Percentiles rank a stretch among this genome's conserved stretches.
These are phyloP conservation scores for Spodoptera frugiperda DNA, from an alignment of 1,140 invertebrate species.

Conservation along the genomic window DNA sequence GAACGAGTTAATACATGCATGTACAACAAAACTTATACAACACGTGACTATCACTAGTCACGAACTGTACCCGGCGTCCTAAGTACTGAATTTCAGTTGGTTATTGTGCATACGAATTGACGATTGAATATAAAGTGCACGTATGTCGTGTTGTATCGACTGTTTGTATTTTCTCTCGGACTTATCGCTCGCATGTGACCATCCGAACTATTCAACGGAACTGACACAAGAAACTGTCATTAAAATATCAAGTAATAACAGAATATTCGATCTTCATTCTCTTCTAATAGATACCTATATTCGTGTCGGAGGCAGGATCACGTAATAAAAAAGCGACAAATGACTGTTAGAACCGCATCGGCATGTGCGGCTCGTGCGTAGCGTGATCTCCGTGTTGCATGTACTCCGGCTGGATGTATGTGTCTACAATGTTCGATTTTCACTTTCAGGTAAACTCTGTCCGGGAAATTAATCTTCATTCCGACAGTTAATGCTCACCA, in stretches of 20 bases:
- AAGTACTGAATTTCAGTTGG: conserved; percentile 42
- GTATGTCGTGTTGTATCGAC: conserved; percentile 42
- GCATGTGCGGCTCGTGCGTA: conserved; percentile 43
- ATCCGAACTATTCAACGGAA: conserved; percentile 80
- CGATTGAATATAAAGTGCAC: conserved; percentile 44
- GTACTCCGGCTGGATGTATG: conserved; percentile 47
- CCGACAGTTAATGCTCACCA: background rate
- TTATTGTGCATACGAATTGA: conserved; percentile 44
- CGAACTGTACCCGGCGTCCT: conserved; percentile 23
- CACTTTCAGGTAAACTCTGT: conserved; percentile 63
- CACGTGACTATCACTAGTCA: conserved; percentile 34
- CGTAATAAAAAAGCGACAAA: conserved; percentile 48
- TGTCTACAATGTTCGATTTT: conserved; percentile 56
- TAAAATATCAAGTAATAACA: conserved; percentile 77
- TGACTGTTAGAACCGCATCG: conserved; percentile 25
- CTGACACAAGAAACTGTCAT: conserved; percentile 80
- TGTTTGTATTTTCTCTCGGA: conserved; percentile 71
- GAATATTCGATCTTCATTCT: conserved; percentile 56
- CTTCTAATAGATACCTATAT: conserved; percentile 61
- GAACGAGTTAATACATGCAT: conserved; percentile 22
- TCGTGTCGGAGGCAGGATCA: conserved; percentile 54
- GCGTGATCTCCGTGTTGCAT: conserved; percentile 59
- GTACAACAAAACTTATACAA: conserved; percentile 35
- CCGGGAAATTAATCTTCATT: conserved; percentile 46
- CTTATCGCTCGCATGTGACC: conserved; percentile 73